Evolutionary conservation across 2,797 vertebrate species (phyloP).

Genomic region (Neopelma chrysocephalum): DNA sequence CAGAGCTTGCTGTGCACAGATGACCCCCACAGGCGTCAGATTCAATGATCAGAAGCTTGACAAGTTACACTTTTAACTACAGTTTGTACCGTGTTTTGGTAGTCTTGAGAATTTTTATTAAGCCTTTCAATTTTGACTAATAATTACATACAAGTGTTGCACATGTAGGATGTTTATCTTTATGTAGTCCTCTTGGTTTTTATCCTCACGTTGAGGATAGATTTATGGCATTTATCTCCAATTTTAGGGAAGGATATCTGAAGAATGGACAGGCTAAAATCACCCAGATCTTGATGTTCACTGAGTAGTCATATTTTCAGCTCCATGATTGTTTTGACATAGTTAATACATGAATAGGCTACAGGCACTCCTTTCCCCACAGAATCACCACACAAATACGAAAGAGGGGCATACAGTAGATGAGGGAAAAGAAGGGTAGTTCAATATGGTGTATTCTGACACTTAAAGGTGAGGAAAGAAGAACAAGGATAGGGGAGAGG

Average conservation of each 20-base stretch:
- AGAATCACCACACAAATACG: neutral
- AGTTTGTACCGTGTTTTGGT: neutral
- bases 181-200: neutral
- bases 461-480: neutral
- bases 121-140: neutral
- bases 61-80: neutral
- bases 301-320: neutral
- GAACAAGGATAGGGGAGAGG: neutral
- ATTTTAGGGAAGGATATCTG: neutral
- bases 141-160: neutral
- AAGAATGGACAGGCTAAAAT: neutral
- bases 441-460: neutral
- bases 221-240: neutral
- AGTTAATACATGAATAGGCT: neutral
- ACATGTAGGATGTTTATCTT: neutral
- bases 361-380: neutral
- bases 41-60: neutral
- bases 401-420: neutral
- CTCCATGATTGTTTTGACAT: neutral
- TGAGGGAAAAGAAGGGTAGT: neutral
- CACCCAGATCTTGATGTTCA: neutral
- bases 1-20: neutral
- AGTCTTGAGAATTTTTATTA: neutral
- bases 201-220: neutral
- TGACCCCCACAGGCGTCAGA: neutral